Base-by-base conservation (phyloP, 2,113 vertebrate species). In the Trematomus loennbergii region DNA sequence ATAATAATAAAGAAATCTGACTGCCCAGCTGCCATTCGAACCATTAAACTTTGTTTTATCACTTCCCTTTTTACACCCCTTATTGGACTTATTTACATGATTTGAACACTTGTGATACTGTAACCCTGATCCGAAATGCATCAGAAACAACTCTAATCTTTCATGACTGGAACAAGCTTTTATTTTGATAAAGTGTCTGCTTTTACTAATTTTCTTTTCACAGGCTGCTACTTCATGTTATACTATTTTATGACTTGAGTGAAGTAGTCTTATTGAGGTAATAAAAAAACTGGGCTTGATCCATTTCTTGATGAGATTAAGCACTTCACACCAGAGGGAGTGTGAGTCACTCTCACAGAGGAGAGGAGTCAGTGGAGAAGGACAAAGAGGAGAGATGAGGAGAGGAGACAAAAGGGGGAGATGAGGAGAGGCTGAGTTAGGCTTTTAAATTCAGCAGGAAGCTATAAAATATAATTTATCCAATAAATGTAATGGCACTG, bases 271-370 rank as follows among this genome's bases (percentile, higher is more conserved):
- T 54, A 60, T 22, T 20, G 55, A 53, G 12, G 62, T 22, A 69
- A 76, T 80, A 63, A 60, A 70, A 76, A 62, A 17, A 22, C 50
- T 53, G 2, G 9, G 33, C 43, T 63, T 52, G 11, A 58, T 83
- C 55, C 57, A 57, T 79, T 79, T 57, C 12, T 50, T 59, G 70
- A 82, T 82, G 52, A 82, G 65, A 69, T 76, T 20, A 83, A 77
- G 20, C 29, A 20, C 48, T 75, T 83, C 40, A 53, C 50, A 43
- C 25, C 61, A 55, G 48, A 70, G 46, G 67, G 17, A 73, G 12
- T 9, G 36, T 29, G 63, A 70, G 53, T 52, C 64, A 73, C n/a
- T n/a, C n/a, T n/a, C n/a, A n/a, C n/a, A 33, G 40, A 63, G 36
- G 9, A 50, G 29, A 25, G 57, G 49, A 62, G 15, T 18, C 45